Base-by-base conservation (phyloP, 2,797 vertebrate genomes). In the Melanogrammus aeglefinus region DNA sequence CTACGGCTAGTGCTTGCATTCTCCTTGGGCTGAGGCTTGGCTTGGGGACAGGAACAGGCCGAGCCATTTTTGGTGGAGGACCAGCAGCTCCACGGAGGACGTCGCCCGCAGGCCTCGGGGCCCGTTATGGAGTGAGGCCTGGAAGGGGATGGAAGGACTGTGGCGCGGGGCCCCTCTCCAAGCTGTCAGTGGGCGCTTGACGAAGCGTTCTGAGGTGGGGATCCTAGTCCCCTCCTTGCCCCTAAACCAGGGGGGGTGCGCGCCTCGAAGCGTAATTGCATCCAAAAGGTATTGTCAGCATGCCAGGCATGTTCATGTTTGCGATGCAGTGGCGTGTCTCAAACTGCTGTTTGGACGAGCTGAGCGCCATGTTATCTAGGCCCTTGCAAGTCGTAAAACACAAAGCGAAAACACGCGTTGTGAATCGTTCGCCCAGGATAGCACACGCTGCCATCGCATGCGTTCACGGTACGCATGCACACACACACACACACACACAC, bases 111-210 rank as follows among this genome's bases (percentile, higher is more conserved):
- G 87, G 80, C 78, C 76, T 85, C 81, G 78, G 85, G 78, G 85
- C 84, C 76, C 69, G 79, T 80, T 84, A 79, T 80, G 81, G 82
- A 83, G 76, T 81, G 70, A 83, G 79, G 79, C 82, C 85, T 90
- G 88, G 87, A 90, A 82, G 81, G 70, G 75, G 83, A 87, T 86
- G 79, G 82, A 87, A 83, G 85, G 76, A 80, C 79, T 87, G 89
- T 73, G 88, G 89, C 39, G 47, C 36, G 76, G 86, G 88, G 87
- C 84, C 69, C 38, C 18, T 51, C 81, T 90, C 89, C 89, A 89
- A 92, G 83, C 85, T 88, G 88, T 91, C 88, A 89, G 87, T 79
- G 82, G 82, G 86, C 87, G 88, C 79, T 81, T 90, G 89, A 90
- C 86, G 81, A 81, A 90, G 82, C 82, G 71, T 70, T 86, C 83